Percentiles rank a stretch among this genome's conserved stretches.
These are phyloP conservation scores for Acanthornis magna DNA, from an alignment of 2,797 vertebrate species.

Conservation along the genomic window DNA sequence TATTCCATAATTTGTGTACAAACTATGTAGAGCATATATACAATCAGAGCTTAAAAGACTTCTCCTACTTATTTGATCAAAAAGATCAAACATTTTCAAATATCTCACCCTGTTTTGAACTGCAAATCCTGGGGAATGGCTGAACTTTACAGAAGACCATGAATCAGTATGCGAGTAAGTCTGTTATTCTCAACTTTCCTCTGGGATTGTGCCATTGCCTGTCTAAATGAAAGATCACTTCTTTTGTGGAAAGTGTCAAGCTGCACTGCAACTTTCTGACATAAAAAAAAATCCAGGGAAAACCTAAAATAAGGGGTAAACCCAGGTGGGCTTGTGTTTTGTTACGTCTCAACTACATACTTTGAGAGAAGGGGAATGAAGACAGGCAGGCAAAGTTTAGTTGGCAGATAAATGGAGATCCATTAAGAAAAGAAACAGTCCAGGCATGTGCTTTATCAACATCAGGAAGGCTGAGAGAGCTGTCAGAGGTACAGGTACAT, in stretches of 20 bases:
- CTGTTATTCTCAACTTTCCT: constrained; percentile 24
- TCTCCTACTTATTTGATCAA: background rate
- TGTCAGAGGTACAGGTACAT: background rate
- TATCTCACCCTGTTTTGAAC: constrained; percentile 40
- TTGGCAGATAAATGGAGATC: background rate
- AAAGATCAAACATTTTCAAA: constrained; percentile 38
- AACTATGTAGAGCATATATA: background rate
- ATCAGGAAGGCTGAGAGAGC: background rate
- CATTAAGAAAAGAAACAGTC: background rate
- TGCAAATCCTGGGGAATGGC: constrained; percentile 51
- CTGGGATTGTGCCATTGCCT: background rate
- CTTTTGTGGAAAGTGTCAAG: constrained; percentile 28
- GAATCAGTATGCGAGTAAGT: background rate
- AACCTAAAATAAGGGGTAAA: background rate
- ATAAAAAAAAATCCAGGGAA: background rate
- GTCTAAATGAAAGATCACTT: constrained; percentile 42
- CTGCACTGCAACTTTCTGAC: background rate
- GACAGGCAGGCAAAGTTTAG: background rate
- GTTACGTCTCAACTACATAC: background rate
- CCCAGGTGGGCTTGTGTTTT: background rate
- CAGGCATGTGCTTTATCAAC: background rate
- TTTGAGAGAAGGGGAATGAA: background rate
- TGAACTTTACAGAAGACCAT: constrained; percentile 52
- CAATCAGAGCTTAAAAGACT: background rate
- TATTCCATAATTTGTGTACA: background rate